phyloP scores from a whole-genome alignment of 2,797 vertebrate species.

The Sciurus vulgaris region DNA sequence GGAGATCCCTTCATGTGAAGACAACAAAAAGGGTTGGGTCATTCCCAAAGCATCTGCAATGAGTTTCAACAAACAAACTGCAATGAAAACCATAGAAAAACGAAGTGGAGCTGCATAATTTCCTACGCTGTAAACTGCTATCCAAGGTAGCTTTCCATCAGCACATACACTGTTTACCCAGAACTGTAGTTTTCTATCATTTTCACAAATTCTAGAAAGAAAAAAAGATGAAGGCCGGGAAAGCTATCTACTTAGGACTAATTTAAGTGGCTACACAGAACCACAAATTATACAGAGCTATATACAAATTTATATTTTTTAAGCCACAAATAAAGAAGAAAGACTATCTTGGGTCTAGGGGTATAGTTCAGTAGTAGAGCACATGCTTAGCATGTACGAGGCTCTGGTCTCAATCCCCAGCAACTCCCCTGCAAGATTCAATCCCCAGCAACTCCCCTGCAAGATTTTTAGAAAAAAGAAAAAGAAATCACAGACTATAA shows the following conservation, averaged over 20 bases:
- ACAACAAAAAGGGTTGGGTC: not conserved
- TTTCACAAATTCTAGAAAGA: not conserved
- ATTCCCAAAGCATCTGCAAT: not conserved
- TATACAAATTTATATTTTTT: conserved; percentile 6
- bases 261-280: conserved; percentile 3
- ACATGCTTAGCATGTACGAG: not conserved
- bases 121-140: not conserved
- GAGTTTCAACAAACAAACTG: conserved; percentile 9
- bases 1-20: not conserved
- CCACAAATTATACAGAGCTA: conserved; percentile 11
- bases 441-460: not conserved
- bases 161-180: not conserved
- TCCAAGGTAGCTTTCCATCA: not conserved
- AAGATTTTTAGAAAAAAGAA: conserved; percentile 12
- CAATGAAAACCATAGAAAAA: not conserved
- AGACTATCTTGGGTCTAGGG: not conserved
- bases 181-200: not conserved
- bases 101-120: not conserved
- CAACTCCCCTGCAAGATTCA: not conserved
- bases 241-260: not conserved
- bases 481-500: not conserved
- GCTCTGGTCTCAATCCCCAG: not conserved
- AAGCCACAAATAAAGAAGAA: conserved; percentile 14
- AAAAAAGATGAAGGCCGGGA: not conserved
- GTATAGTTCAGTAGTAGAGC: not conserved